Percentiles rank a stretch among this genome's conserved stretches.
These are phyloP conservation scores for Ciconia boyciana DNA, from an alignment of 2,113 vertebrate species.

Conservation along the genomic window DNA sequence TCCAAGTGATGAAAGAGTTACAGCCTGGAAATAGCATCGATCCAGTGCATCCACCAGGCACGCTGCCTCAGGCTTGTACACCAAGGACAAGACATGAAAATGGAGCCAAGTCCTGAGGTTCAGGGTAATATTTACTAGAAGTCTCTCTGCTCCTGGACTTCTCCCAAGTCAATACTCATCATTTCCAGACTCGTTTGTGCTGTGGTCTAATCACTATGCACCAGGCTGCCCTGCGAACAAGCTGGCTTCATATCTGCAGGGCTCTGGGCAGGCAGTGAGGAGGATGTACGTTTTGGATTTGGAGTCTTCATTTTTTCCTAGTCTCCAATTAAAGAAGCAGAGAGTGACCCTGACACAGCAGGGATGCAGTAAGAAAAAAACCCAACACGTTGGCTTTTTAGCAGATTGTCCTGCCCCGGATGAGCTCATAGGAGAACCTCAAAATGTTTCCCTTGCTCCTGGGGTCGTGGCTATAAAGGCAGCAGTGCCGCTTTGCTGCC, in stretches of 20 bases:
- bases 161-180: not conserved
- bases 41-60: not conserved
- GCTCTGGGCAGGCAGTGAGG: not conserved
- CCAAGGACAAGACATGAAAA: not conserved
- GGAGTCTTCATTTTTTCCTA: not conserved
- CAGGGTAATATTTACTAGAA: not conserved
- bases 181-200: not conserved
- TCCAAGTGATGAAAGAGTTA: accelerated
- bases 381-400: accelerated
- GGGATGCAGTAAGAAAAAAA: not conserved
- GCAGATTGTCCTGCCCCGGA: not conserved
- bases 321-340: not conserved
- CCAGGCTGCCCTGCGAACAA: not conserved
- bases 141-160: not conserved
- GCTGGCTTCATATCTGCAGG: not conserved
- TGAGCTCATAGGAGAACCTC: not conserved
- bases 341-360: not conserved
- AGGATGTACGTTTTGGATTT: not conserved
- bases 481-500: not conserved
- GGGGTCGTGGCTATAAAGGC: not conserved
- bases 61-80: not conserved
- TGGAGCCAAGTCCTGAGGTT: not conserved
- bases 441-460: not conserved
- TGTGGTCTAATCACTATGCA: not conserved
- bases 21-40: not conserved